phyloP scores from a whole-genome alignment of 1,140 invertebrate species.

The Drosophila subpulchrella region DNA sequence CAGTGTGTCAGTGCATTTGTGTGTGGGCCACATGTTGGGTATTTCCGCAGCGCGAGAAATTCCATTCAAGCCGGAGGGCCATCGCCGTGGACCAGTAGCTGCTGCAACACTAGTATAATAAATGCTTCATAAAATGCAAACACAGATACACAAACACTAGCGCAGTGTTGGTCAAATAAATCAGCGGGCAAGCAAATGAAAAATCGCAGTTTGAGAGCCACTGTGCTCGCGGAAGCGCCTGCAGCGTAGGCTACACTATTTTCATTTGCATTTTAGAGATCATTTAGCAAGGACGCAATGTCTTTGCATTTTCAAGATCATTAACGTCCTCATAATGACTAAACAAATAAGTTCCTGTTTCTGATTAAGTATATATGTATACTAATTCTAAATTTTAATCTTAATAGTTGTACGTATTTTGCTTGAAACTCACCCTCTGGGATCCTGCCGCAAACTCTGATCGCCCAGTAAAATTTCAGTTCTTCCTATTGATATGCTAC shows the following conservation, averaged over 20 bases:
- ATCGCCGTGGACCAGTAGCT: constrained; percentile 14
- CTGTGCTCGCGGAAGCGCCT: constrained; percentile 36
- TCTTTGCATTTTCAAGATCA: background rate
- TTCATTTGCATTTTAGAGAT: no score
- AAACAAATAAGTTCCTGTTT: no score
- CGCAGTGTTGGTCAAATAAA: constrained; percentile 8
- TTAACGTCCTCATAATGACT: no score
- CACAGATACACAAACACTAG: constrained; percentile 18
- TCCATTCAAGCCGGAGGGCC: constrained; percentile 54
- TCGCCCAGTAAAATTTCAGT: constrained; percentile 84
- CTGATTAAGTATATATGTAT: no score
- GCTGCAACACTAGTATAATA: constrained; percentile 8
- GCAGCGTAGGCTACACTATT: constrained; percentile 43
- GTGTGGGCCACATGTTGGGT: constrained; percentile 60
- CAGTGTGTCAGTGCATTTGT: constrained; percentile 40
- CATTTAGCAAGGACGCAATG: constrained; percentile 38
- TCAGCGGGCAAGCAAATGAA: constrained; percentile 10
- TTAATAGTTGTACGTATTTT: background rate
- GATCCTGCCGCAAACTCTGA: constrained; percentile 74
- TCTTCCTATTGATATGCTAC: constrained; percentile 85
- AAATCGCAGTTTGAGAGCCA: constrained; percentile 13
- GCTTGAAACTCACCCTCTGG: constrained; percentile 59
- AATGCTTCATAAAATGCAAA: constrained; percentile 54
- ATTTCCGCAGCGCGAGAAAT: constrained; percentile 51
- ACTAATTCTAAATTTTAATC: background rate